phyloP scores from a whole-genome alignment of 2,113 vertebrate genomes.

The Microtus montanus region DNA sequence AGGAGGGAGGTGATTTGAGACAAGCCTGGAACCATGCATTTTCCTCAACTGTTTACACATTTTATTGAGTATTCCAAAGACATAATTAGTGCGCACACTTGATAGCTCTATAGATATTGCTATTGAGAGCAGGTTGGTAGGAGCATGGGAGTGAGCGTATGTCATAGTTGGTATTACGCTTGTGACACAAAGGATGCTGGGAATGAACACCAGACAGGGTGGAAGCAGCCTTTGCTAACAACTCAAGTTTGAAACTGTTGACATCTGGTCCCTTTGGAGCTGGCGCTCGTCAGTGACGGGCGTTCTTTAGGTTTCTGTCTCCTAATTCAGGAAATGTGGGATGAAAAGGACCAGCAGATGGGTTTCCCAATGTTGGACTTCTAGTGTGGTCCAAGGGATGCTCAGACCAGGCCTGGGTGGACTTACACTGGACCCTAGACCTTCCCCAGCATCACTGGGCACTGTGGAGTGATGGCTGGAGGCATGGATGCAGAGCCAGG shows the following conservation, averaged over 20 bases:
- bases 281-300: neutral
- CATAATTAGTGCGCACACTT: too few species aligned
- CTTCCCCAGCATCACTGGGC: neutral
- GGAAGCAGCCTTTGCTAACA: fast-evolving
- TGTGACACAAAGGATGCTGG: fast-evolving
- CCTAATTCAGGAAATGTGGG: fast-evolving
- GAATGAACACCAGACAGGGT: fast-evolving
- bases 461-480: too few species aligned
- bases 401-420: neutral
- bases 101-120: neutral
- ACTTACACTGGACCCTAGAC: fast-evolving
- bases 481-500: fast-evolving
- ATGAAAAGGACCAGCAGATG: neutral
- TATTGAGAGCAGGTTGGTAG: neutral
- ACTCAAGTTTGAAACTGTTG: fast-evolving
- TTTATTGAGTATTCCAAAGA: neutral
- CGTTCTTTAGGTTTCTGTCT: neutral
- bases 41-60: fast-evolving
- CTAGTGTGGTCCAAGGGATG: fast-evolving
- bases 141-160: neutral
- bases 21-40: fast-evolving
- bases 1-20: fast-evolving
- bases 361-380: neutral
- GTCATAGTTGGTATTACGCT: fast-evolving
- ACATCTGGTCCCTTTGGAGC: neutral